Evolutionary conservation across 2,113 vertebrate genomes (phyloP).

Genomic region (Calonectris borealis): DNA sequence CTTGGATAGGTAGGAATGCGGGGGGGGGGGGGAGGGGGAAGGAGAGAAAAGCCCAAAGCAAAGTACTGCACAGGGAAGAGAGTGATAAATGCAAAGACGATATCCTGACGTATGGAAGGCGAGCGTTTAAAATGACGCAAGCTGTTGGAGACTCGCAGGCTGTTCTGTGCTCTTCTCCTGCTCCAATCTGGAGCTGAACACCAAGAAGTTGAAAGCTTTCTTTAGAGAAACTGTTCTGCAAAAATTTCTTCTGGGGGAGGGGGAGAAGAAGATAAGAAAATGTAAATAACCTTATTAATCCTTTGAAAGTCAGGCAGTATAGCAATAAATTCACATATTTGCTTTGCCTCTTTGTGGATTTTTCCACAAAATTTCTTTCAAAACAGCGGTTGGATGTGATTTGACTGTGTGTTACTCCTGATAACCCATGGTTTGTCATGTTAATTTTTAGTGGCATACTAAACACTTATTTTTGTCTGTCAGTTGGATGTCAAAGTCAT

Average conservation of each 20-base stretch:
- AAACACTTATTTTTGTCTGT: not conserved
- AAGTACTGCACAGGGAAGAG: not conserved
- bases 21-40: not conserved
- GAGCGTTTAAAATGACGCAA: not conserved
- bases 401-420: not conserved
- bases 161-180: not conserved
- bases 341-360: not conserved
- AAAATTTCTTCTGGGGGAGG: not conserved
- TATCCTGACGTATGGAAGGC: not conserved
- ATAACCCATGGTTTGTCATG: not conserved
- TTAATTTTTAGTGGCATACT: not conserved
- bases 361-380: not conserved
- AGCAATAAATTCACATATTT: not conserved
- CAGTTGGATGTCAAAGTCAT: not conserved
- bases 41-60: not conserved
- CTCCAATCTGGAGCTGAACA: not conserved
- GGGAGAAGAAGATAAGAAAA: not conserved
- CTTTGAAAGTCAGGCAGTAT: not conserved
- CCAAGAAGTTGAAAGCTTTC: not conserved
- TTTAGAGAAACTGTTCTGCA: not conserved
- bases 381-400: not conserved
- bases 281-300: not conserved
- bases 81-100: not conserved
- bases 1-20: not conserved
- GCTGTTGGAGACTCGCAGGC: not conserved